These are phyloP conservation scores for Leptocoma aspasia DNA, from an alignment of 2,113 vertebrate species.

Conservation along the genomic window DNA sequence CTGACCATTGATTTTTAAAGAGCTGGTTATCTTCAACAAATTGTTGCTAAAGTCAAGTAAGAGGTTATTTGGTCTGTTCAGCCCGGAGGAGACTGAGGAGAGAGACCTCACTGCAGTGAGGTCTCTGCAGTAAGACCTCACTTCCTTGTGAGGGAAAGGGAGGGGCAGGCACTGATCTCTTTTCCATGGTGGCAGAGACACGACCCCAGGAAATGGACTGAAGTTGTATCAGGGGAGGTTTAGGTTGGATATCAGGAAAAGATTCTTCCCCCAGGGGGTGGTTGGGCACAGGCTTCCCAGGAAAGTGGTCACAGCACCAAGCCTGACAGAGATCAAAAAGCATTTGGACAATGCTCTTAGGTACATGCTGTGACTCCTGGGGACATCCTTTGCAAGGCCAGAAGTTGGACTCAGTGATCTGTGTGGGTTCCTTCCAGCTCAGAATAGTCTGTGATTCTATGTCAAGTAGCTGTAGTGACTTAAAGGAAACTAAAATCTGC, in stretches of 20 bases:
- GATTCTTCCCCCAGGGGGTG: not conserved
- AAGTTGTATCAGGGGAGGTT: not conserved
- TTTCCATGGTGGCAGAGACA: too few species aligned
- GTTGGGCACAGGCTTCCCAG: accelerated
- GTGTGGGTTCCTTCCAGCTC: not conserved
- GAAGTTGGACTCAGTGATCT: not conserved
- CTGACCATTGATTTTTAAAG: not conserved
- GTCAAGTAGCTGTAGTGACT: not conserved
- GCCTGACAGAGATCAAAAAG: not conserved
- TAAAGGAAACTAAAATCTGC: not conserved
- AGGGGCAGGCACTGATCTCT: not conserved
- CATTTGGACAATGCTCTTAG: not conserved
- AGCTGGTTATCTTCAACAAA: not conserved
- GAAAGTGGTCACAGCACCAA: not conserved
- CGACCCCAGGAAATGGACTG: not conserved
- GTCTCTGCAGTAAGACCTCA: too few species aligned
- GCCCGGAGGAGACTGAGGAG: not conserved
- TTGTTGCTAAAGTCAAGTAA: not conserved
- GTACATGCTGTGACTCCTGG: not conserved
- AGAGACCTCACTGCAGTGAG: not conserved
- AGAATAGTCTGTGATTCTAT: not conserved
- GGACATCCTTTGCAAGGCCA: not conserved
- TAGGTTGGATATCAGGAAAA: not conserved
- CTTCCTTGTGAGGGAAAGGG: not conserved
- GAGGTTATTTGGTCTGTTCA: not conserved